These are phyloP conservation scores for Nyctereutes procyonoides DNA, from an alignment of 2,113 vertebrate species.

Conservation along the genomic window DNA sequence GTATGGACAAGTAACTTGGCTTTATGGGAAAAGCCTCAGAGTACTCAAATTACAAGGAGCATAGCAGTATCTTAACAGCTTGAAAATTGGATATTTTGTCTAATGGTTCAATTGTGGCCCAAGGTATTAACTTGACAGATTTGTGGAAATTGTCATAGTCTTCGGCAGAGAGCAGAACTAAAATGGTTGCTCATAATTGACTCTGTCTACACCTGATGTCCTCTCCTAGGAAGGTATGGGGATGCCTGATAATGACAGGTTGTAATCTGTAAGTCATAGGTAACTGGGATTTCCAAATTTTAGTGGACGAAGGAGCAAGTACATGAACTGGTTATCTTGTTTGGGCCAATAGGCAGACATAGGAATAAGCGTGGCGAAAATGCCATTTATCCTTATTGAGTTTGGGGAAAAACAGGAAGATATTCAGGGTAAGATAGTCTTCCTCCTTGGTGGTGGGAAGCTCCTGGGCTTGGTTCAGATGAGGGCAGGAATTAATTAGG, in stretches of 20 bases:
- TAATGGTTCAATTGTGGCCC: not conserved
- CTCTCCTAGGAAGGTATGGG: not conserved
- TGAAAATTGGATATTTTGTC: not conserved
- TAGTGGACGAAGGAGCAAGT: not conserved
- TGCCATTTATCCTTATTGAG: not conserved
- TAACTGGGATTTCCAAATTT: not conserved
- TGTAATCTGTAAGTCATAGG: not conserved
- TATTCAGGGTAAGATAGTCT: not conserved
- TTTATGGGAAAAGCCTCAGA: not conserved
- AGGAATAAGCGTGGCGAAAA: not conserved
- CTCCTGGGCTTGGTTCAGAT: not conserved
- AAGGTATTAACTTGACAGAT: not conserved
- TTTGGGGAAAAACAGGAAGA: not conserved
- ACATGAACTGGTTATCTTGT: not conserved
- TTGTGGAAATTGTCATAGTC: not conserved
- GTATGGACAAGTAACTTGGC: not conserved
- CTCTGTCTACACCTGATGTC: not conserved
- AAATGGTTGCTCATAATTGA: not conserved
- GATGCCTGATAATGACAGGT: not conserved
- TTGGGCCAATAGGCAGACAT: not conserved
- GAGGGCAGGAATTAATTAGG: not conserved
- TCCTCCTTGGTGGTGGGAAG: not conserved
- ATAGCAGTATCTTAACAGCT: not conserved
- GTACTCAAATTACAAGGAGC: not conserved
- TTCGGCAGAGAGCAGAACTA: constrained; percentile 25